These are phyloP conservation scores for Linyphia triangularis DNA, from an alignment of 2,888 invertebrate species.

Conservation along the genomic window DNA sequence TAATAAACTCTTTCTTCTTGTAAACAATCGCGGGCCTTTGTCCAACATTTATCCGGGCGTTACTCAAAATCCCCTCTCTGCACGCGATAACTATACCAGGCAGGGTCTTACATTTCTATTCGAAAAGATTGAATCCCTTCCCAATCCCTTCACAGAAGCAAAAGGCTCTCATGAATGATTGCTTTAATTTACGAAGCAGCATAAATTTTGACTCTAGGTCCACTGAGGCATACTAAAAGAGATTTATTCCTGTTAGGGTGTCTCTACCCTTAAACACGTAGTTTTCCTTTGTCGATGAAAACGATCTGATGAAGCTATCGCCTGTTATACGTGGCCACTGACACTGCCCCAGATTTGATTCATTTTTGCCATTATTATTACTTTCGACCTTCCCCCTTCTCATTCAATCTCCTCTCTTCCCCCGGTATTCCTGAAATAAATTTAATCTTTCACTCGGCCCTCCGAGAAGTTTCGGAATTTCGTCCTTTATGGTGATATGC, in stretches of 20 bases:
- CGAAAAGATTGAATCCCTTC: neutral
- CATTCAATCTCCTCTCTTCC: neutral
- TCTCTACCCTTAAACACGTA: conserved; percentile 15
- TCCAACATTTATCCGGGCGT: neutral
- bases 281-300: conserved; percentile 3
- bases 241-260: conserved; percentile 18
- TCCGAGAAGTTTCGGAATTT: neutral
- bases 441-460: conserved; percentile 7
- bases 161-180: conserved; percentile 4
- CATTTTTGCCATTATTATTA: conserved; percentile 26
- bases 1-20: neutral
- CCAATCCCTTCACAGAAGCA: neutral
- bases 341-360: conserved; percentile 13
- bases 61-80: neutral
- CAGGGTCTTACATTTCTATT: neutral
- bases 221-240: conserved; percentile 8
- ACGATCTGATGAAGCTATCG: conserved; percentile 42
- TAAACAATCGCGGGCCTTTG: neutral
- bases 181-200: conserved; percentile 36
- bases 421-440: conserved; percentile 10
- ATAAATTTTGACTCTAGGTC: conserved; percentile 30
- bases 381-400: neutral
- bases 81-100: neutral
- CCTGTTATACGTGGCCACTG: conserved; percentile 23
- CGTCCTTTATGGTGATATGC: neutral